Base-by-base conservation (phyloP, 1,140 invertebrate genomes). In the Micrasema longulum region DNA sequence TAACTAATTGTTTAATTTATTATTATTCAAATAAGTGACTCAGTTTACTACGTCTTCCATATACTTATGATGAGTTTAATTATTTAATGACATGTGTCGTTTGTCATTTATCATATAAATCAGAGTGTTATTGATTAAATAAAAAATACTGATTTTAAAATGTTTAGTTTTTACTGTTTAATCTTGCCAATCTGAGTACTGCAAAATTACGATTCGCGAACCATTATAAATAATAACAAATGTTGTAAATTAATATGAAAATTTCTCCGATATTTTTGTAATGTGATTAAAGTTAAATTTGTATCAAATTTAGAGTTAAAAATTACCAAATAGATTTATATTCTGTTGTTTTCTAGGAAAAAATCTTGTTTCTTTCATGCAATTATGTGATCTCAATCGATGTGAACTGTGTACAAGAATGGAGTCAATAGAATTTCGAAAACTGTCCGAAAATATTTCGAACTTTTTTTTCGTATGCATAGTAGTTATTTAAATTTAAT, bases 241-340 rank as follows among this genome's bases (percentile, higher is more conserved):
- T 60, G 0, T 55, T 60, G 35, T 60, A 57, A 57, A 60, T 41
- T 12, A 60, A 60, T 41, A 20, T 60, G 36, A 41, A 60, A 60
- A 43, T 31, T 38, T 60, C 18, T 38, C 35, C 22, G 35, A 60
- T 60, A 60, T 60, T 60, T 60, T 60, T 60, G 36, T 60, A 60
- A 20, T 60, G 55, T 60, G 55, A 60, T 60, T 60, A 26, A 53
- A 53, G 20, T 22, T 60, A 60, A 60, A 60, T 60, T 60, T 60
- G 55, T 60, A 60, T 60, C 55, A 60, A 60, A 60, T 60, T 60
- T 60, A 60, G 16, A 60, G 18, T 60, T 31, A 55, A 31, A 60
- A 60, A 41, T 14, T 38, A 60, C 55, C 16, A 60, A 41, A 60
- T 41, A 60, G 35, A 60, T 35, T 60, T 60, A 60, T 38, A 41